These are phyloP conservation scores for Hydrocynus forskahlii DNA, from an alignment of 2,797 vertebrate species.

Conservation along the genomic window DNA sequence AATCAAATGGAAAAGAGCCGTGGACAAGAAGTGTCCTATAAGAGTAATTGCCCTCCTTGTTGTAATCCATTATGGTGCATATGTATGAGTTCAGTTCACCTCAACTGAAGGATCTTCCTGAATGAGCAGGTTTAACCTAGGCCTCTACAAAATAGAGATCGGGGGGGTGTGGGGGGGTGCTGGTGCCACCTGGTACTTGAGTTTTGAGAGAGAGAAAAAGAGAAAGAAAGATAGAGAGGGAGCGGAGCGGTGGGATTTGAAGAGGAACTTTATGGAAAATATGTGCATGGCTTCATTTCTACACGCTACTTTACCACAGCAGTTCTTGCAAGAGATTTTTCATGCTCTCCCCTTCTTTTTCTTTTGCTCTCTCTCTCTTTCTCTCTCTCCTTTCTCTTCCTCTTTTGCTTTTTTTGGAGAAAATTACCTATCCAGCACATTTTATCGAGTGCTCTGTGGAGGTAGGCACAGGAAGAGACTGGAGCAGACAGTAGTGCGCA, in stretches of 20 bases:
- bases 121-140: conserved; percentile 40
- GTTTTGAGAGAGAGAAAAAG: conserved; percentile 11
- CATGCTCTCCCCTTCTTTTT: not conserved
- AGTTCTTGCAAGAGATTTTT: conserved; percentile 25
- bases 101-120: conserved; percentile 34
- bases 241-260: conserved; percentile 19
- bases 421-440: conserved; percentile 46
- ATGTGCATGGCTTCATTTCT: conserved; percentile 38
- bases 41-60: conserved; percentile 17
- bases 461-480: conserved; percentile 31
- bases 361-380: not conserved
- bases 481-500: conserved; percentile 25
- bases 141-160: conserved; percentile 20
- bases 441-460: conserved; percentile 29
- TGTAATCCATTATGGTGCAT: conserved; percentile 32
- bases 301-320: conserved; percentile 38
- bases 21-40: too few relatives aligned
- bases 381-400: not conserved
- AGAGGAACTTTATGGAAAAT: conserved; percentile 50
- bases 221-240: conserved; percentile 4
- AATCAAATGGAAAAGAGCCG: too few relatives aligned
- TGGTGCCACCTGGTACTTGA: conserved; percentile 29
- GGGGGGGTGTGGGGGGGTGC: not conserved
- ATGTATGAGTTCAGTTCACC: conserved; percentile 43
- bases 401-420: conserved; percentile 9